These are phyloP conservation scores for Verasper variegatus DNA, from an alignment of 2,113 vertebrate species.

Conservation along the genomic window DNA sequence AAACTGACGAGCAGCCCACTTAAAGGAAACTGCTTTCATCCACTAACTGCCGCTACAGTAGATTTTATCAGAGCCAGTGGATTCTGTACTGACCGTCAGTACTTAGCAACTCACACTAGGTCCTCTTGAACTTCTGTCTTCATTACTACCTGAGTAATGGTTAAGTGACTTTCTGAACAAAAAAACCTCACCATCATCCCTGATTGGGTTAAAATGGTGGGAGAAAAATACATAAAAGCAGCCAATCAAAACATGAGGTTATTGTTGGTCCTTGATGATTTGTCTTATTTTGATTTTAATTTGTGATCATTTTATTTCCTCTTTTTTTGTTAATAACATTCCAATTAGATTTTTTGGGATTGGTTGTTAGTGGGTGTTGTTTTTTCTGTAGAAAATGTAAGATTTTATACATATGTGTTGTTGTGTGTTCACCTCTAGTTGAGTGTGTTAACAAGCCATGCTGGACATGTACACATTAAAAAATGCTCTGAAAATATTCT, in stretches of 20 bases:
- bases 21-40: slow-evolving; percentile 23
- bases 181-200: slow-evolving; percentile 38
- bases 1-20: too few relatives aligned
- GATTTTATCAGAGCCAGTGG: slow-evolving; percentile 23
- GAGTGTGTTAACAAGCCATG: slow-evolving; percentile 86
- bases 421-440: slow-evolving; percentile 83
- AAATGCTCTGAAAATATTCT: slow-evolving; percentile 60
- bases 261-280: slow-evolving; percentile 56
- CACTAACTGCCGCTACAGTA: slow-evolving; percentile 53
- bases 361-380: slow-evolving; percentile 60
- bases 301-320: slow-evolving; percentile 55
- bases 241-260: slow-evolving; percentile 34
- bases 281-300: slow-evolving; percentile 62
- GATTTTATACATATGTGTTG: slow-evolving; percentile 84
- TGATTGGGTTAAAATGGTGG: slow-evolving; percentile 29
- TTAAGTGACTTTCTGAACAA: slow-evolving; percentile 55
- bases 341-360: slow-evolving; percentile 63
- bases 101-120: slow-evolving; percentile 44
- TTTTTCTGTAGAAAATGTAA: slow-evolving; percentile 76
- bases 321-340: slow-evolving; percentile 81
- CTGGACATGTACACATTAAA: slow-evolving; percentile 87
- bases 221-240: not conserved
- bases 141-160: slow-evolving; percentile 45
- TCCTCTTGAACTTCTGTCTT: slow-evolving; percentile 16
- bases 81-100: slow-evolving; percentile 1